These are phyloP conservation scores for Mystacornis crossleyi DNA, from an alignment of 2,113 vertebrate genomes.

Conservation along the genomic window DNA sequence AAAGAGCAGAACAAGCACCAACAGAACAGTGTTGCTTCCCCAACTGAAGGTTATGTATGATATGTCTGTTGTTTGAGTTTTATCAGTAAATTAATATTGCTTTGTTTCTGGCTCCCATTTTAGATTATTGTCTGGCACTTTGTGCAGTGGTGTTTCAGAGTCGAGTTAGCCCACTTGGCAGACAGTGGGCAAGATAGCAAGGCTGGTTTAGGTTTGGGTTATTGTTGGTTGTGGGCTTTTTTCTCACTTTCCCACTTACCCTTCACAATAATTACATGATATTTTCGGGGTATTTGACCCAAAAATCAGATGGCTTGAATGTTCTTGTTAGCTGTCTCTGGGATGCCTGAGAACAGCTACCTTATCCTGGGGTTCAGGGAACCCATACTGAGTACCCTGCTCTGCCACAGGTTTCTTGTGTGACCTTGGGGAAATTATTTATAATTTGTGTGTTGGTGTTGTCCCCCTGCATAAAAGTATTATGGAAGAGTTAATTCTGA, in stretches of 20 bases:
- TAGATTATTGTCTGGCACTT: background rate
- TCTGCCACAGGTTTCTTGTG: background rate
- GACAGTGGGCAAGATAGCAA: background rate
- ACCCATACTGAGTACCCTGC: background rate
- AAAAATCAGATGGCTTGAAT: background rate
- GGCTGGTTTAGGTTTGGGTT: background rate
- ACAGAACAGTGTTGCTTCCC: background rate
- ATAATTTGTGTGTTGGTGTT: background rate
- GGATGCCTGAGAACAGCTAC: background rate
- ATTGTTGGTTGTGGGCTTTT: background rate
- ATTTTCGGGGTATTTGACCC: background rate
- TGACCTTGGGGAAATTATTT: background rate
- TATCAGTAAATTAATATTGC: background rate
- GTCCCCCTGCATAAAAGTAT: background rate
- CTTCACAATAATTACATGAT: background rate
- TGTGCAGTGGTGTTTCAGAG: background rate
- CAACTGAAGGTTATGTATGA: background rate
- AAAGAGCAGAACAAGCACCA: background rate
- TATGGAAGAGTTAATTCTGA: background rate
- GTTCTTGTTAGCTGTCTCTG: background rate
- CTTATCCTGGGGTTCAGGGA: background rate
- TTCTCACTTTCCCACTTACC: background rate
- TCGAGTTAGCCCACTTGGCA: background rate
- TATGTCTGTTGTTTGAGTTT: background rate
- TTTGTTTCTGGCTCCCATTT: background rate